phyloP scores from a whole-genome alignment of 2,888 invertebrate genomes.

The Pseudococcus viburni region DNA sequence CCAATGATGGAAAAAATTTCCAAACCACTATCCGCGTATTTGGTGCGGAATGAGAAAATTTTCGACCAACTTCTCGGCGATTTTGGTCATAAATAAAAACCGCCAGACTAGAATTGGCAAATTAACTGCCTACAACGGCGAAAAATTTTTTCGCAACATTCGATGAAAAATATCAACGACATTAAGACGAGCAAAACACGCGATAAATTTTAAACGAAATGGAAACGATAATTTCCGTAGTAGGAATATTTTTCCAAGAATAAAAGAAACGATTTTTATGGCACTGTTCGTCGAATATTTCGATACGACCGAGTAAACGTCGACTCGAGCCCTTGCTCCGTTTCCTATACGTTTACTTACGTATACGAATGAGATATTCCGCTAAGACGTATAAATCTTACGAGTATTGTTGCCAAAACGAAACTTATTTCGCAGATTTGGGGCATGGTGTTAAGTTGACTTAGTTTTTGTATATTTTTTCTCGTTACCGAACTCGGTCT shows the following conservation, averaged over 20 bases:
- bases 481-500: neutral
- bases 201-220: conserved; percentile 45
- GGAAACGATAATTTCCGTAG: conserved; percentile 46
- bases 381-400: conserved; percentile 1
- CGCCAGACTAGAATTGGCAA: conserved; percentile 7
- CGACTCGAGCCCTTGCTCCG: neutral
- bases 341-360: neutral
- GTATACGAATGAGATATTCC: neutral
- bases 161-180: conserved; percentile 38
- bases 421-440: conserved; percentile 15
- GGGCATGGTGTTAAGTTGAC: neutral
- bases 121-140: conserved; percentile 32
- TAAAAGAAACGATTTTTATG: conserved; percentile 34
- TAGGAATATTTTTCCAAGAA: conserved; percentile 51
- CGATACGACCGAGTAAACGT: conserved; percentile 38
- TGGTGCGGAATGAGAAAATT: neutral
- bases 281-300: conserved; percentile 54
- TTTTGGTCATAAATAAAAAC: conserved; percentile 1
- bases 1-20: conserved; percentile 17
- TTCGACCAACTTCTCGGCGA: neutral
- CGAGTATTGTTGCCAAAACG: conserved; percentile 26
- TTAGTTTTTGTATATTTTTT: neutral
- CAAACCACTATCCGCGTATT: neutral
- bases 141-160: conserved; percentile 23
- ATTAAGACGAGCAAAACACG: conserved; percentile 48